phyloP scores from a whole-genome alignment of 2,113 vertebrate genomes.

The Zeus faber region DNA sequence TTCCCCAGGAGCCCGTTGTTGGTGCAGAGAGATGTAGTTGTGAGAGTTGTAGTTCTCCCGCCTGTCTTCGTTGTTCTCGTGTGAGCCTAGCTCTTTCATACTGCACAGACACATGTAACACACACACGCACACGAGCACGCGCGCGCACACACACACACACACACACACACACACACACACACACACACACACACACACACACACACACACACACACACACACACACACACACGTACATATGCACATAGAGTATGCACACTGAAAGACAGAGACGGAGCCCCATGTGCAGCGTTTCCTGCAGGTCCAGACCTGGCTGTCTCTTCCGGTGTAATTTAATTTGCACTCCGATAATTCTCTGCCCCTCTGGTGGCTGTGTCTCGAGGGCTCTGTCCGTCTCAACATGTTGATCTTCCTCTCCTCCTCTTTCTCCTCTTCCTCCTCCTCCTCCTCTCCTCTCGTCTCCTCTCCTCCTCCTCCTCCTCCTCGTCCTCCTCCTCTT shows the following conservation, averaged over 20 bases:
- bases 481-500: constrained; percentile 42
- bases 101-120: constrained; percentile 2
- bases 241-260: constrained; percentile 3
- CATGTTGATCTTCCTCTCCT: constrained; percentile 59
- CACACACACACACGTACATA: constrained; percentile 6
- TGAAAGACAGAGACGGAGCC: constrained; percentile 24
- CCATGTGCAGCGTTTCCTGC: constrained; percentile 65
- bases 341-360: constrained; percentile 74
- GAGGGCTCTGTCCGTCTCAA: constrained; percentile 56
- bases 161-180: constrained; percentile 10
- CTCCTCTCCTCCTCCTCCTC: not conserved
- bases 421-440: constrained; percentile 7
- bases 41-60: no score
- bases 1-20: no score
- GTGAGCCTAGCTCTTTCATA: not conserved
- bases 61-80: no score
- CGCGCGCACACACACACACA: not conserved
- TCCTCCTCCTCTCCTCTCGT: not conserved
- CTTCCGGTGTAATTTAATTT: constrained; percentile 82
- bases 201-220: constrained; percentile 2
- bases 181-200: constrained; percentile 8
- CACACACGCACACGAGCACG: constrained; percentile 14
- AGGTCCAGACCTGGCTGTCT: constrained; percentile 76
- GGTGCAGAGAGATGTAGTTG: no score
- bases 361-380: constrained; percentile 70